A percentile compares a stretch with the other conserved stretches of the same genome.
Evolutionary conservation across 1,140 invertebrate genomes (phyloP).

Genomic region (Aphis gossypii): DNA sequence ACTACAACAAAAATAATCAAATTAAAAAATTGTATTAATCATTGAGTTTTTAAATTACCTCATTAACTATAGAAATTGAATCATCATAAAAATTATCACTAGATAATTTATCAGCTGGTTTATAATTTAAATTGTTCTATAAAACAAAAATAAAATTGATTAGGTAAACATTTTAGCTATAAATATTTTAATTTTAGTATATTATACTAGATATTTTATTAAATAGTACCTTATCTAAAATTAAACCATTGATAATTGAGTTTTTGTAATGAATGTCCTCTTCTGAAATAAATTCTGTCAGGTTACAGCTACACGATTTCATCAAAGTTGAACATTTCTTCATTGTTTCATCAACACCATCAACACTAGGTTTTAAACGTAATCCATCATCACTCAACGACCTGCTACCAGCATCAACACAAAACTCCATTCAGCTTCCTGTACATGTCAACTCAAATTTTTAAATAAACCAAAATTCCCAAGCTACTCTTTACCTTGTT

Average conservation of each 20-base stretch:
- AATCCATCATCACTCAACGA: conserved; percentile 38
- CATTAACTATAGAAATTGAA: background rate
- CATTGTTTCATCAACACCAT: background rate
- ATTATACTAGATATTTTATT: background rate
- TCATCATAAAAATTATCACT: background rate
- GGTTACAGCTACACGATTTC: conserved; percentile 27
- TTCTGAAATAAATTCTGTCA: background rate
- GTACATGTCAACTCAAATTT: conserved; percentile 37
- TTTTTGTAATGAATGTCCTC: background rate
- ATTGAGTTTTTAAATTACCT: background rate
- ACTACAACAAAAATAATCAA: background rate
- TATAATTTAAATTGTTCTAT: background rate
- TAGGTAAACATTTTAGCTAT: background rate
- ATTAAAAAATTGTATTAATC: background rate
- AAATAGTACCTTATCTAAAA: conserved; percentile 1
- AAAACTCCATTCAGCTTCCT: conserved; percentile 33
- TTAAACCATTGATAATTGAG: background rate
- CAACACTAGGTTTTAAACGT: background rate
- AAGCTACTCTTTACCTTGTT: background rate
- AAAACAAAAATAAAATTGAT: background rate
- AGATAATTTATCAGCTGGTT: background rate
- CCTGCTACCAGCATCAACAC: conserved; percentile 54
- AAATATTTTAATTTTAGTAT: background rate
- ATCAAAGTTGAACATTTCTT: background rate
- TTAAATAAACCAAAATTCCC: conserved; percentile 4